Base-by-base conservation (phyloP, 2,797 vertebrate species). In the Lateolabrax maculatus region DNA sequence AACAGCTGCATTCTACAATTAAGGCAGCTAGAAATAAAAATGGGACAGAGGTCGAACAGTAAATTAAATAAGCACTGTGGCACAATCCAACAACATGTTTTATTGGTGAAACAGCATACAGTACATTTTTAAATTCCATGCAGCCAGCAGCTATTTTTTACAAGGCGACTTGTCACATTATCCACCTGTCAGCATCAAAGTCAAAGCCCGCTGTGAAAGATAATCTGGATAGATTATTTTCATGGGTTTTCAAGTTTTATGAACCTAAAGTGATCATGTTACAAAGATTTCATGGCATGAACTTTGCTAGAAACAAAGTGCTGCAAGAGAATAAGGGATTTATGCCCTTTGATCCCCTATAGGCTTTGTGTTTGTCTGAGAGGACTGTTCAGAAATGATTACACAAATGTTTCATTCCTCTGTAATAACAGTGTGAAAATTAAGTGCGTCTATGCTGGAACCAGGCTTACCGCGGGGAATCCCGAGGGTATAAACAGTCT, bases 221-320 rank as follows among this genome's bases (percentile, higher is more conserved):
- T 43, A 78, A 94, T 86, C 84, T 49, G 65, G 53, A 71, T 29
- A 66, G 81, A 92, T 90, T 82, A 65, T 81, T 87, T 83, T 79
- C 79, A 75, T 43, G 44, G 73, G 79, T 90, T 92, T 91, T 91
- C 49, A 84, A 74, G 72, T 90, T 93, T 93, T 87, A 89, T 81
- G 82, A 79, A 64, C 51, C 91, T 41, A 68, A 91, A 63, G 66
- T 37, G 89, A 90, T 92, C 87, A 16, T 21, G 76, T 86, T 87
- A 84, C 77, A 15, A 55, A 39, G 80, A 92, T 94, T 93, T 93
- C 88, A 94, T 60, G 82, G 80, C 72, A 49, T 15, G 39, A 66
- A 82, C 39, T 46, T 83, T 56, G 41, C 69, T 46, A 62, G 6
- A 63, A 41, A 43, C 61, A 48, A 58, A 66, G 64, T 12, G 57